Evolutionary conservation across 2,113 vertebrate genomes (phyloP).

Genomic region (Ranitomeya variabilis): DNA sequence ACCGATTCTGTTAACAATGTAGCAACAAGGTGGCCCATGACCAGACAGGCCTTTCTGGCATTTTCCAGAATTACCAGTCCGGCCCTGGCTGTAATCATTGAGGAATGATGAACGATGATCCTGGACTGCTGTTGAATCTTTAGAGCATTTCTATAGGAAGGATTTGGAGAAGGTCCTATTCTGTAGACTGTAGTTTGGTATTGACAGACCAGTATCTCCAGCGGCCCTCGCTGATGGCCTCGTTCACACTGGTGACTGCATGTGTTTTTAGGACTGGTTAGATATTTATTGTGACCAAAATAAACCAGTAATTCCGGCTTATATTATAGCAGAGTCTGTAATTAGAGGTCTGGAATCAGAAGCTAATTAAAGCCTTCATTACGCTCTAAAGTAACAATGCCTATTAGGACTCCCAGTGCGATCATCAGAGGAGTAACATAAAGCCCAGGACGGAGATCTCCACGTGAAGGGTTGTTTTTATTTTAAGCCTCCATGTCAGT

Average conservation of each 20-base stretch:
- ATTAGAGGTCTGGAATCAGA: not conserved
- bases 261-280: not conserved
- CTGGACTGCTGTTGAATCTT: too few species aligned
- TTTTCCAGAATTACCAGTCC: too few species aligned
- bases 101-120: too few species aligned
- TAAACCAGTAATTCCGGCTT: conserved; percentile 17
- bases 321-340: not conserved
- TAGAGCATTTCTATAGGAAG: too few species aligned
- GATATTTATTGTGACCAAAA: not conserved
- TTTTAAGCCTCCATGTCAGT: not conserved
- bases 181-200: too few species aligned
- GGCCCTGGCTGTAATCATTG: too few species aligned
- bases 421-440: not conserved
- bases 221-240: not conserved
- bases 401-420: not conserved
- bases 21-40: too few species aligned
- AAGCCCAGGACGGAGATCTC: not conserved
- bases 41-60: too few species aligned
- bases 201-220: not conserved
- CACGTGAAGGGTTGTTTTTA: not conserved
- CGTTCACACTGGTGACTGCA: not conserved
- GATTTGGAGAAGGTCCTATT: too few species aligned
- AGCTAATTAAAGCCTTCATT: not conserved
- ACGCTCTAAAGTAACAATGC: not conserved
- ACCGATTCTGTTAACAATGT: too few species aligned